A percentile compares a stretch with the other conserved stretches of the same genome.
phyloP scores from a whole-genome alignment of 1,140 invertebrate species.

The Drosophila gunungcola region DNA sequence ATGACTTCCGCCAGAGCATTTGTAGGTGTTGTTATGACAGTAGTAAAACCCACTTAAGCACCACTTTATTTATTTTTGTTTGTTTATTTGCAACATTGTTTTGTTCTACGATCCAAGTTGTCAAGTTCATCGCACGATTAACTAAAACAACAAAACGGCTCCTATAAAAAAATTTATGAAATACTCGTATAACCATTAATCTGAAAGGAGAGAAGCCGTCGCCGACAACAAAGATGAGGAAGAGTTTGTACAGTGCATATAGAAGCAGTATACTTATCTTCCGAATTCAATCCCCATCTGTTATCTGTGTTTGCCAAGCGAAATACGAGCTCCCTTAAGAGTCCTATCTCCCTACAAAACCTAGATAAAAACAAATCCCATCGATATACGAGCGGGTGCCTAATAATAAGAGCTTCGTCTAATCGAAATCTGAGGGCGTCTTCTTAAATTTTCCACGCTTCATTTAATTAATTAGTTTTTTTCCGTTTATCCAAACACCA shows the following conservation, averaged over 20 bases:
- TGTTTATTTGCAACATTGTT: slow-evolving; percentile 32
- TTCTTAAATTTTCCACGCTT: slow-evolving; percentile 50
- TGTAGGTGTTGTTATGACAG: not conserved
- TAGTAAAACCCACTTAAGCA: not conserved
- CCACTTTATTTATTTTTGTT: slow-evolving; percentile 9
- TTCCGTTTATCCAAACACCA: slow-evolving; percentile 38
- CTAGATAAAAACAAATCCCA: not conserved
- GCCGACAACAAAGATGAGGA: not conserved
- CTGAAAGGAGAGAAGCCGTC: not conserved
- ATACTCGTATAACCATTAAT: slow-evolving; percentile 14
- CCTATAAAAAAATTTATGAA: slow-evolving; percentile 8
- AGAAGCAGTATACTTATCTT: slow-evolving; percentile 7
- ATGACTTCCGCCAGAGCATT: no score
- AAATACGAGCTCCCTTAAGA: slow-evolving; percentile 3
- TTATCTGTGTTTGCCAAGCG: slow-evolving; percentile 33
- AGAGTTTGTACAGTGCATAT: slow-evolving; percentile 3
- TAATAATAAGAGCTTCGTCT: not conserved
- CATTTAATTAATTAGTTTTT: slow-evolving; percentile 45
- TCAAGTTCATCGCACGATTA: slow-evolving; percentile 70
- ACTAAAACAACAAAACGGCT: slow-evolving; percentile 55
- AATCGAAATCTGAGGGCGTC: not conserved
- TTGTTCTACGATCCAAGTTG: slow-evolving; percentile 33
- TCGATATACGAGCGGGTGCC: not conserved
- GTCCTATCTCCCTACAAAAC: slow-evolving; percentile 12
- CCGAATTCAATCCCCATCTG: not conserved